Evolutionary conservation across 2,113 vertebrate species (phyloP).

Genomic region (Lophius piscatorius): DNA sequence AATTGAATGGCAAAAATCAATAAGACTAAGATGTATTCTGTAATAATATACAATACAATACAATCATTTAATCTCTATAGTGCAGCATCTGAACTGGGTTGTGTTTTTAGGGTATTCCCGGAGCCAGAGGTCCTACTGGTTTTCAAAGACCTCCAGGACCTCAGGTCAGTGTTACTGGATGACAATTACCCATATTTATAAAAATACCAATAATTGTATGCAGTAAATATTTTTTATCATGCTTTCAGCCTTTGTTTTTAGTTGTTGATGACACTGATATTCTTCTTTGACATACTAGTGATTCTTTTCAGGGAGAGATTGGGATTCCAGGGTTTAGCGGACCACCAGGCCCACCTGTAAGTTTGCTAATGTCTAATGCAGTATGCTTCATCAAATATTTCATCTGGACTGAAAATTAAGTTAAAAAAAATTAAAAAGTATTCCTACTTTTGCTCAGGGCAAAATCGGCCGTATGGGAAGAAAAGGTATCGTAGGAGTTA

Average conservation of each 20-base stretch:
- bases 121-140: slow-evolving; percentile 74
- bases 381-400: too few species aligned
- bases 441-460: slow-evolving; percentile 61
- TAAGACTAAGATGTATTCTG: too few species aligned
- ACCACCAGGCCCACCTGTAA: slow-evolving; percentile 71
- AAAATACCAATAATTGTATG: background rate
- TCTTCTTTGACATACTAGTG: background rate
- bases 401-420: too few species aligned
- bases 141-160: slow-evolving; percentile 69
- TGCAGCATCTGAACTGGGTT: background rate
- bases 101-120: slow-evolving; percentile 69
- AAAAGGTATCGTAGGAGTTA: slow-evolving; percentile 75
- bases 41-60: too few species aligned
- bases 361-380: slow-evolving; percentile 29
- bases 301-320: slow-evolving; percentile 69
- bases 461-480: slow-evolving; percentile 65
- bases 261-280: background rate
- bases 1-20: too few species aligned
- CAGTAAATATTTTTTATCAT: too few species aligned
- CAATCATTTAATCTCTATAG: background rate
- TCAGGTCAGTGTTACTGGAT: slow-evolving; percentile 52
- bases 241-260: background rate
- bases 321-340: slow-evolving; percentile 73
- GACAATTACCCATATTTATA: background rate
- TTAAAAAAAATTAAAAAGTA: background rate